Percentiles rank a stretch among this genome's conserved stretches.
phyloP scores from a whole-genome alignment of 2,888 invertebrate genomes.

The Caenorhabditis becei region DNA sequence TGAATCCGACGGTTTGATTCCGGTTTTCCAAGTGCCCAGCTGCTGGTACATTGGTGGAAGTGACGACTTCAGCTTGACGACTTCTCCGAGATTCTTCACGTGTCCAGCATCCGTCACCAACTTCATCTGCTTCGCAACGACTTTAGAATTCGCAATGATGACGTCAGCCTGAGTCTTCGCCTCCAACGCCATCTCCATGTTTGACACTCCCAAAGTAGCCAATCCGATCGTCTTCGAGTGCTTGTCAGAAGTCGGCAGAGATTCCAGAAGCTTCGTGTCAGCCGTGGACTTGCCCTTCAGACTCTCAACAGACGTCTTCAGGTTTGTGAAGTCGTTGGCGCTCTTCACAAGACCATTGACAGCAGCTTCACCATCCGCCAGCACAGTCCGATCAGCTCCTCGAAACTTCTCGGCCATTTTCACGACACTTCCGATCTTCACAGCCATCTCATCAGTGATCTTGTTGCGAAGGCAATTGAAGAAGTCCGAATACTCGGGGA shows the following conservation, averaged over 20 bases:
- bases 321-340: neutral
- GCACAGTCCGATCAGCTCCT: too few relatives aligned
- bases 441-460: too few relatives aligned
- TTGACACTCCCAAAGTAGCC: constrained; percentile 1
- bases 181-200: neutral
- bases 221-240: constrained; percentile 17
- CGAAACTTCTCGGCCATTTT: too few relatives aligned
- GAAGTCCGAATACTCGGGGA: too few relatives aligned
- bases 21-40: neutral
- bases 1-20: neutral
- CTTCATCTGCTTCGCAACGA: neutral
- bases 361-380: neutral
- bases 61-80: neutral
- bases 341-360: neutral
- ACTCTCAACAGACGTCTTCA: neutral
- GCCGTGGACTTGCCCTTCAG: neutral
- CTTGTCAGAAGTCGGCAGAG: neutral
- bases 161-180: neutral
- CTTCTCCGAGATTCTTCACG: neutral
- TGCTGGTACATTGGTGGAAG: neutral
- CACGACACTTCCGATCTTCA: too few relatives aligned
- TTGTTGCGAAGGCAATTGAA: too few relatives aligned
- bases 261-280: too few relatives aligned
- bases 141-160: neutral
- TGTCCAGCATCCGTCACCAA: neutral